Conservation (phyloP, 1,140 invertebrate genomes). For the Drosophila azteca region DNA sequence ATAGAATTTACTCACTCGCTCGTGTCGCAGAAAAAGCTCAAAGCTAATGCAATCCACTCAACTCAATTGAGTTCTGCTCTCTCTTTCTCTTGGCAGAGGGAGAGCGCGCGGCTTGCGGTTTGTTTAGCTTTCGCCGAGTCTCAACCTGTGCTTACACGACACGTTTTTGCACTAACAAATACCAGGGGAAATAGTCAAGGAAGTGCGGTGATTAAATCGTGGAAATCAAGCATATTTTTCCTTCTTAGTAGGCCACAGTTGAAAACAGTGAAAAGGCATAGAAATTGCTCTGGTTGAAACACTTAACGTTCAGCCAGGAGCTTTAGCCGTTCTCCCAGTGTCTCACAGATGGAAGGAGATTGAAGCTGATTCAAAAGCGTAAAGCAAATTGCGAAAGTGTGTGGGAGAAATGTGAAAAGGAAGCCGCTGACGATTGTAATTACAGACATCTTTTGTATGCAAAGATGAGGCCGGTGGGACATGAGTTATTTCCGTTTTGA, state of each 20-base stretch:
- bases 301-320: no score
- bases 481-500: slow-evolving; percentile 7
- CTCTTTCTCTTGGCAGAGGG: neutral
- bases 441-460: neutral
- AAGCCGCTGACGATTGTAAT: slow-evolving; percentile 33
- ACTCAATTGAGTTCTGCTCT: slow-evolving; percentile 34
- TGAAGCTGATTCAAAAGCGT: slow-evolving; percentile 15
- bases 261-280: no score
- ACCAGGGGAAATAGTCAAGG: no score
- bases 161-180: neutral
- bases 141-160: neutral
- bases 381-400: slow-evolving; percentile 7
- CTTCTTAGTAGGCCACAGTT: no score
- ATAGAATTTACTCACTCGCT: slow-evolving; percentile 61
- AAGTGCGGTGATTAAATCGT: no score
- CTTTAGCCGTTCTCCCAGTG: no score
- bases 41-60: slow-evolving; percentile 64
- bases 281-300: no score
- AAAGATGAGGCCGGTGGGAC: neutral
- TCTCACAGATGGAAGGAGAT: neutral
- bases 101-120: slow-evolving; percentile 11
- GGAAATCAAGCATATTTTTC: no score
- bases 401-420: slow-evolving; percentile 37
- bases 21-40: slow-evolving; percentile 40
- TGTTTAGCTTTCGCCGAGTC: slow-evolving; percentile 21